Percentiles rank a stretch among this genome's conserved stretches.
Conservation (phyloP, 2,797 vertebrate genomes). For the Diglossa cyanea region DNA sequence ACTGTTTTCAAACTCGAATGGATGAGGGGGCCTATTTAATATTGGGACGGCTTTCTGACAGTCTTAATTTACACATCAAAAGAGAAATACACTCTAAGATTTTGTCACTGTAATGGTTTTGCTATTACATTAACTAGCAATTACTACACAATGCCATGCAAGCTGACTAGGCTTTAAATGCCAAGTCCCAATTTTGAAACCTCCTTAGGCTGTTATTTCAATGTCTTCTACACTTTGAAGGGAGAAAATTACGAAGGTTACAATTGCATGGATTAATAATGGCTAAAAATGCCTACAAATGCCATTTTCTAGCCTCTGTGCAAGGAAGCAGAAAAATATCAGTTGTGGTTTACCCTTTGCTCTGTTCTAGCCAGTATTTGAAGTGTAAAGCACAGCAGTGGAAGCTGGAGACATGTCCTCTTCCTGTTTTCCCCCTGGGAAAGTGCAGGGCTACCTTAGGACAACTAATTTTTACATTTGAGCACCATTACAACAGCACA, state of each 20-base stretch:
- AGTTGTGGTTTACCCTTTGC: neutral
- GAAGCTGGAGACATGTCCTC: neutral
- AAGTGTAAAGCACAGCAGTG: neutral
- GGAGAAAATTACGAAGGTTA: neutral
- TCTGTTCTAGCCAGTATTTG: neutral
- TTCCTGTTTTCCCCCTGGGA: neutral
- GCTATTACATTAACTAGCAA: conserved; percentile 46
- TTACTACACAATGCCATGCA: conserved; percentile 41
- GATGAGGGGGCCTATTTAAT: conserved; percentile 10
- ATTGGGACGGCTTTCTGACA: neutral
- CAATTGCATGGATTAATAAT: neutral
- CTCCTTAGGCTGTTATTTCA: conserved; percentile 49
- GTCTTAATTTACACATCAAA: conserved; percentile 61
- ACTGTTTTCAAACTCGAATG: conserved; percentile 31
- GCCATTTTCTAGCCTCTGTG: neutral
- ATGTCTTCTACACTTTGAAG: conserved; percentile 13
- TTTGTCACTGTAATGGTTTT: conserved; percentile 46
- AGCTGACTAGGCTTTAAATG: conserved; percentile 51
- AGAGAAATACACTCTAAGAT: conserved; percentile 19
- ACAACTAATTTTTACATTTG: neutral
- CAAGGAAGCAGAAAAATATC: neutral
- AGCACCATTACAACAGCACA: neutral
- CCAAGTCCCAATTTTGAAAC: conserved; percentile 4
- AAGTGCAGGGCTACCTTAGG: neutral
- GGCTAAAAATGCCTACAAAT: neutral